These are phyloP conservation scores for Rhodinocichla rosea DNA, from an alignment of 2,113 vertebrate species.

Conservation along the genomic window DNA sequence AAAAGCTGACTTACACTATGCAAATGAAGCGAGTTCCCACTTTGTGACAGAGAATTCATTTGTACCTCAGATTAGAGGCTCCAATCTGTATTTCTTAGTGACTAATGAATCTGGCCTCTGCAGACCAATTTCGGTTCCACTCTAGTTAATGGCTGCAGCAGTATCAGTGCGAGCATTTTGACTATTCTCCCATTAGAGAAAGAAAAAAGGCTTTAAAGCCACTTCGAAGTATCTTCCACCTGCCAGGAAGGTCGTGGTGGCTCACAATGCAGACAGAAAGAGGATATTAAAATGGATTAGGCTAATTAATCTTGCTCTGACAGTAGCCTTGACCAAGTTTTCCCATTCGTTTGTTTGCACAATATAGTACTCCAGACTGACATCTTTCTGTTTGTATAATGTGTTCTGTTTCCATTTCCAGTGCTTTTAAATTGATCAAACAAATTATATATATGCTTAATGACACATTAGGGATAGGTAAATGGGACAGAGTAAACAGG, in stretches of 20 bases:
- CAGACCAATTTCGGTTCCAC: constrained; percentile 76
- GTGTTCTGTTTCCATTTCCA: constrained; percentile 37
- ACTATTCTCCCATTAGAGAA: constrained; percentile 76
- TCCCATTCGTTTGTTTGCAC: constrained; percentile 52
- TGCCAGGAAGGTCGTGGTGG: constrained; percentile 75
- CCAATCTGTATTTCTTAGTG: constrained; percentile 72
- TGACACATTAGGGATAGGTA: constrained; percentile 60
- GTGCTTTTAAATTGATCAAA: constrained; percentile 60
- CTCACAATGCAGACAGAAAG: constrained; percentile 72
- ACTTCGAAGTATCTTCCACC: constrained; percentile 78
- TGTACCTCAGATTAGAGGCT: constrained; percentile 78
- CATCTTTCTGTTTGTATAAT: constrained; percentile 56
- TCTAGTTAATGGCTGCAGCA: constrained; percentile 71
- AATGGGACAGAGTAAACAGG: constrained; percentile 58
- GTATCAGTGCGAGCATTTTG: constrained; percentile 69
- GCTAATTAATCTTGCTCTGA: constrained; percentile 82
- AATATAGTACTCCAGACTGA: constrained; percentile 8
- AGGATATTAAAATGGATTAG: constrained; percentile 86
- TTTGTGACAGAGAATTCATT: constrained; percentile 78
- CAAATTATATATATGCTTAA: constrained; percentile 56
- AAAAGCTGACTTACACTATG: constrained; percentile 72
- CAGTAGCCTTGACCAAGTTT: constrained; percentile 68
- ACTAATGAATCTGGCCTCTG: constrained; percentile 79
- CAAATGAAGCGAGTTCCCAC: constrained; percentile 71
- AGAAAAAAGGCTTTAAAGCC: constrained; percentile 59